phyloP scores from a whole-genome alignment of 1,140 invertebrate genomes.

The Aphaenogaster floridana region DNA sequence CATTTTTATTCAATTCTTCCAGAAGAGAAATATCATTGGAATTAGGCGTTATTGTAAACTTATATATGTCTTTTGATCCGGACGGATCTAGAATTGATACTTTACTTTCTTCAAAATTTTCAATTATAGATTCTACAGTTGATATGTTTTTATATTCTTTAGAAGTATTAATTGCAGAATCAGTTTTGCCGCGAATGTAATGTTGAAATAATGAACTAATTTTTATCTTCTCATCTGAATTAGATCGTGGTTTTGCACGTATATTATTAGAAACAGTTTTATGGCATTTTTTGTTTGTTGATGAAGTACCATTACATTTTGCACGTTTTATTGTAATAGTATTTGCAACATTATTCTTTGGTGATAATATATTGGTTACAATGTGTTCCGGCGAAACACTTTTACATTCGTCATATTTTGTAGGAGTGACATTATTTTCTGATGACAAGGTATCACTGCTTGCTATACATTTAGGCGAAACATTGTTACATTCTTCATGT shows the following conservation, averaged over 20 bases:
- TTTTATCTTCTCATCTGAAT: conserved; percentile 36
- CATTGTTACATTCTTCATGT: not conserved
- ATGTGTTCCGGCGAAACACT: not conserved
- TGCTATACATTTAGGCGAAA: not conserved
- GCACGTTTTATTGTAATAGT: not conserved
- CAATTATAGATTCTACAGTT: not conserved
- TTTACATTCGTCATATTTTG: not conserved
- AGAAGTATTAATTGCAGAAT: not conserved
- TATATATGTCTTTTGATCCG: conserved; percentile 37
- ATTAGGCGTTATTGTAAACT: conserved; percentile 58
- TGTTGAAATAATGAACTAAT: conserved; percentile 49
- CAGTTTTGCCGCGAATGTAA: not conserved
- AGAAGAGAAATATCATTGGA: conserved; percentile 62
- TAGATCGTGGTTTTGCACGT: not conserved
- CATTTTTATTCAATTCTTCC: conserved; percentile 74
- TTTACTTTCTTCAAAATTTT: conserved; percentile 32
- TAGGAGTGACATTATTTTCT: not conserved
- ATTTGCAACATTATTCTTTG: not conserved
- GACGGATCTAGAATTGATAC: not conserved
- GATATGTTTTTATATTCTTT: conserved; percentile 1
- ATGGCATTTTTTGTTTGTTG: not conserved
- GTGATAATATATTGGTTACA: not conserved
- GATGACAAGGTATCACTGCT: not conserved
- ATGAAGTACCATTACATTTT: not conserved
- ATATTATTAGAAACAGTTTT: not conserved